phyloP scores from a whole-genome alignment of 2,888 invertebrate species.

The Lasioglossum leucozonium region DNA sequence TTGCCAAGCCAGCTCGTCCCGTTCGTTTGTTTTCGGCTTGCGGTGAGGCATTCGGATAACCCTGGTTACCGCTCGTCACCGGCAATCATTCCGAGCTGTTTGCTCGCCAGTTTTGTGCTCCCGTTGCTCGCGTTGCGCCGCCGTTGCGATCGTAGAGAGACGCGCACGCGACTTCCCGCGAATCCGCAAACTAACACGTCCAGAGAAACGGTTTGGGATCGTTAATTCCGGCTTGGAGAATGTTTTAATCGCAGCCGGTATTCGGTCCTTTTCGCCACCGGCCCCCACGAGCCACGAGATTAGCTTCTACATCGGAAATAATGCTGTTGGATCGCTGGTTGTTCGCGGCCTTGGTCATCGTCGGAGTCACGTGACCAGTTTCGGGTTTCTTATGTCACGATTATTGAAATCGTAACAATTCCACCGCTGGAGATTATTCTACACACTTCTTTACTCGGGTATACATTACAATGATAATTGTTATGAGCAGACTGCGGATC shows the following conservation, averaged over 20 bases:
- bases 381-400: neutral
- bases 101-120: conserved; percentile 24
- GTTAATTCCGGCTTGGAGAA: neutral
- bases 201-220: neutral
- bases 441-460: no score
- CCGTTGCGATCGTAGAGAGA: neutral
- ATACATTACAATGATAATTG: no score
- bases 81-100: conserved; percentile 56
- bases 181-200: neutral
- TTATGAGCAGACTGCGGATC: no score
- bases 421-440: no score
- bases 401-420: neutral
- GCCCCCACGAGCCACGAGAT: neutral
- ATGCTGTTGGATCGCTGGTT: neutral
- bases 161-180: neutral
- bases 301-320: neutral
- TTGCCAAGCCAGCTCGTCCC: conserved; percentile 61
- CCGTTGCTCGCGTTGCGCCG: neutral
- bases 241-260: neutral
- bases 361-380: neutral
- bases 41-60: conserved; percentile 66
- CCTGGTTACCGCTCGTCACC: conserved; percentile 52
- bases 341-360: neutral
- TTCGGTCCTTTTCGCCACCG: neutral
- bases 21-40: conserved; percentile 68